These are phyloP conservation scores for Anoura caudifer DNA, from an alignment of 2,113 vertebrate genomes.

Conservation along the genomic window DNA sequence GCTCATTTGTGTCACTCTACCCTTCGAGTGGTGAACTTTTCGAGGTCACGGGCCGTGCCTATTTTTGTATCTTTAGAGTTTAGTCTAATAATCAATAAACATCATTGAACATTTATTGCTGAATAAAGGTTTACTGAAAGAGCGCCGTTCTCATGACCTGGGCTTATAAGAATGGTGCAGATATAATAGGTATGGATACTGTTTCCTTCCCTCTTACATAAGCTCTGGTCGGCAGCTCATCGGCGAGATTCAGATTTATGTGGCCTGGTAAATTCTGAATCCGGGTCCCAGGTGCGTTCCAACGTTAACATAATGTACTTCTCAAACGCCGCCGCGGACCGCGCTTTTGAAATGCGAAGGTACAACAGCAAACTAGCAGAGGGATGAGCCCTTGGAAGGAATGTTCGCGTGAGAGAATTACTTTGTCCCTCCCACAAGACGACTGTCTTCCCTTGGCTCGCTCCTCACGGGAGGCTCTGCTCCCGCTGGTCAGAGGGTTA, in stretches of 20 bases:
- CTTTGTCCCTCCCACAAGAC: not conserved
- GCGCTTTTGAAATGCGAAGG: slow-evolving; percentile 21
- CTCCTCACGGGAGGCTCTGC: not conserved
- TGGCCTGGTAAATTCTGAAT: slow-evolving; percentile 29
- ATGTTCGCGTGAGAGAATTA: not conserved
- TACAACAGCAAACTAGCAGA: not conserved
- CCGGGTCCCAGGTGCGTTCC: slow-evolving; percentile 33
- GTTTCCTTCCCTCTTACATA: not conserved
- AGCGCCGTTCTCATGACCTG: not conserved
- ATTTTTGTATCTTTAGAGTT: not conserved
- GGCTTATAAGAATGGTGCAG: not conserved
- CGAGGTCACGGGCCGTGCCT: not conserved
- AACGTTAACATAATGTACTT: slow-evolving; percentile 38
- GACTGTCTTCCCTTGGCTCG: not conserved
- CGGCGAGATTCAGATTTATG: slow-evolving; percentile 12
- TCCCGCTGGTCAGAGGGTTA: not conserved
- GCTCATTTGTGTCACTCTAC: not conserved
- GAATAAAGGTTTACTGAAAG: not conserved
- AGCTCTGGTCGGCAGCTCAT: not conserved
- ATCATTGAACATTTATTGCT: not conserved
- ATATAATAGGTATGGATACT: not conserved
- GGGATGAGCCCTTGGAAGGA: not conserved
- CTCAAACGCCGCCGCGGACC: not conserved
- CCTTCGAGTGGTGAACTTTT: not conserved
- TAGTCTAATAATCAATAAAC: not conserved